Evolutionary conservation across 2,888 invertebrate species (phyloP).

Genomic region (Conomelus anceps): DNA sequence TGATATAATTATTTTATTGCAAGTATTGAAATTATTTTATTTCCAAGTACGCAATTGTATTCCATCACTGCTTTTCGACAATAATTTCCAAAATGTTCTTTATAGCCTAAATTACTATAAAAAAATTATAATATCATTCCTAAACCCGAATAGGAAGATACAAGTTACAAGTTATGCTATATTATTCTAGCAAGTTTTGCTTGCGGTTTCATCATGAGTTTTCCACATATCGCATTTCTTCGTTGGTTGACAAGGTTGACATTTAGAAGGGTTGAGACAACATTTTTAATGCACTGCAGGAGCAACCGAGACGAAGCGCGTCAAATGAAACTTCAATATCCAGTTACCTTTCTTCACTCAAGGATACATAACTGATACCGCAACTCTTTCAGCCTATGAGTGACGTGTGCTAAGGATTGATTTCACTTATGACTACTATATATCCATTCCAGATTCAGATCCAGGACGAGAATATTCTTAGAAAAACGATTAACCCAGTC

Average conservation of each 20-base stretch:
- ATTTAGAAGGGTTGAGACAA: background rate
- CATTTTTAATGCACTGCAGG: background rate
- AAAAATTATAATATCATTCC: background rate
- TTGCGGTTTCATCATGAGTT: background rate
- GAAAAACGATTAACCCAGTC: too few relatives aligned
- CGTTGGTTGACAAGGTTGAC: background rate
- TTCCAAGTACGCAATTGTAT: too few relatives aligned
- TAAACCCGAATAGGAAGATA: background rate
- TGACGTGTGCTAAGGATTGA: background rate
- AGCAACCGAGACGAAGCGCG: background rate
- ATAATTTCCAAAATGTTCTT: too few relatives aligned
- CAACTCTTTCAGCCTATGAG: background rate
- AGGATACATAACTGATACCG: background rate
- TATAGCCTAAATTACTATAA: too few relatives aligned
- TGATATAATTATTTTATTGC: too few relatives aligned
- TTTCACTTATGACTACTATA: background rate
- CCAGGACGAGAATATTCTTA: too few relatives aligned
- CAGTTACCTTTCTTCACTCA: background rate
- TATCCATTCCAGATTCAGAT: background rate
- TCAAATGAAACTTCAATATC: background rate
- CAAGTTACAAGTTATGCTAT: background rate
- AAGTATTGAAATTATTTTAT: too few relatives aligned
- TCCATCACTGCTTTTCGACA: too few relatives aligned
- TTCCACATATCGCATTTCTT: background rate
- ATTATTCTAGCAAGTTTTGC: background rate